A percentile compares a stretch with the other conserved stretches of the same genome.
Conservation (phyloP, 1,140 invertebrate genomes). For the Papilio machaon region DNA sequence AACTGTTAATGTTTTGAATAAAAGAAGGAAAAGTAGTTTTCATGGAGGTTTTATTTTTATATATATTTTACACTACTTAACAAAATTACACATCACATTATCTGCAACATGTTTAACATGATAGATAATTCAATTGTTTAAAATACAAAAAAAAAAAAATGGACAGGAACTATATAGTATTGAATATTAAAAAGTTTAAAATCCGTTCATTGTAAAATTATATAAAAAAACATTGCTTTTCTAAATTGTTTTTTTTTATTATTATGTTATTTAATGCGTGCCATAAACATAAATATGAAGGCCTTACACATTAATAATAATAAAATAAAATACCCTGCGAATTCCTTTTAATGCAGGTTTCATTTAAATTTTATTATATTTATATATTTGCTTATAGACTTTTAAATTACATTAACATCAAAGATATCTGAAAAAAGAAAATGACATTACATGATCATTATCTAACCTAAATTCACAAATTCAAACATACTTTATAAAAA, state of each 20-base stretch:
- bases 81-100: conserved; percentile 54
- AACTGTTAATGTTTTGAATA: conserved; percentile 23
- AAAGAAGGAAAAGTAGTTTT: conserved; percentile 39
- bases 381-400: background rate
- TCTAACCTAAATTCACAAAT: background rate
- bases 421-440: background rate
- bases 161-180: background rate
- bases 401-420: background rate
- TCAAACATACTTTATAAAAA: background rate
- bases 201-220: conserved; percentile 23
- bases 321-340: background rate
- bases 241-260: background rate
- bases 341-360: conserved; percentile 6
- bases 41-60: conserved; percentile 45
- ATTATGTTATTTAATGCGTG: background rate
- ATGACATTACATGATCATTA: background rate
- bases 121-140: conserved; percentile 42
- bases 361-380: background rate
- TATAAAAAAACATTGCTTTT: conserved; percentile 3
- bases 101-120: conserved; percentile 48
- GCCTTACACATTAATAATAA: background rate
- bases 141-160: too few relatives aligned
- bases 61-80: conserved; percentile 44
- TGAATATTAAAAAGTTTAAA: conserved; percentile 22
- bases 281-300: background rate